Evolutionary conservation across 2,888 invertebrate species (phyloP).

Genomic region (Plebejus argus): DNA sequence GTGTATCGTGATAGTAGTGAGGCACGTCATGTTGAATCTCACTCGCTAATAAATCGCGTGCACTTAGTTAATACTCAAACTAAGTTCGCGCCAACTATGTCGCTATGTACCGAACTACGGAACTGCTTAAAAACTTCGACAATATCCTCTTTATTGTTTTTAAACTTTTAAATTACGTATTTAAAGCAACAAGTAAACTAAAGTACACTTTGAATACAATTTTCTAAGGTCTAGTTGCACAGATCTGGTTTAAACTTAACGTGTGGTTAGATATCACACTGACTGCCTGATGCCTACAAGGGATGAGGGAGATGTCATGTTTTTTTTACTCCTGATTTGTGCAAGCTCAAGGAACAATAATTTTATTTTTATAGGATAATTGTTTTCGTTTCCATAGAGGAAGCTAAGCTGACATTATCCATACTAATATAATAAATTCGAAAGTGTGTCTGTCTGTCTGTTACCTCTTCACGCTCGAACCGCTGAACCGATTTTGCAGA

Average conservation of each 20-base stretch:
- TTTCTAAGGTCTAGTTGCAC: background rate
- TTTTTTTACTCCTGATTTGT: too few species aligned
- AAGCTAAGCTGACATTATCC: too few species aligned
- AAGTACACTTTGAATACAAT: background rate
- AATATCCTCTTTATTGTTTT: background rate
- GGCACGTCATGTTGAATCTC: background rate
- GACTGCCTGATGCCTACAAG: too few species aligned
- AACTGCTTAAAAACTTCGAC: background rate
- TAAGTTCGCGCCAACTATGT: background rate
- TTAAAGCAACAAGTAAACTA: background rate
- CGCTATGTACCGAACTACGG: background rate
- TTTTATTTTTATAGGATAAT: too few species aligned
- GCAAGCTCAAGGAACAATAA: too few species aligned
- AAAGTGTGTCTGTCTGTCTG: too few species aligned
- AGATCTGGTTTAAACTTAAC: background rate
- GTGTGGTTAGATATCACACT: background rate
- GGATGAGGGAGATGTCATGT: too few species aligned
- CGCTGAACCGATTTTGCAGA: too few species aligned
- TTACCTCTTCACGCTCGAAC: too few species aligned
- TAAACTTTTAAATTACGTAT: background rate
- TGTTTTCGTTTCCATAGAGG: too few species aligned
- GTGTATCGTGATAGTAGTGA: background rate
- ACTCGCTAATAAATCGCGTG: background rate
- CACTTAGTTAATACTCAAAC: conserved; percentile 23
- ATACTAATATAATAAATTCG: too few species aligned